Evolutionary conservation across 2,797 vertebrate species (phyloP), one percentile per base, ranked within the genome.

Genomic region (Acrocephalus scirpaceus): DNA sequence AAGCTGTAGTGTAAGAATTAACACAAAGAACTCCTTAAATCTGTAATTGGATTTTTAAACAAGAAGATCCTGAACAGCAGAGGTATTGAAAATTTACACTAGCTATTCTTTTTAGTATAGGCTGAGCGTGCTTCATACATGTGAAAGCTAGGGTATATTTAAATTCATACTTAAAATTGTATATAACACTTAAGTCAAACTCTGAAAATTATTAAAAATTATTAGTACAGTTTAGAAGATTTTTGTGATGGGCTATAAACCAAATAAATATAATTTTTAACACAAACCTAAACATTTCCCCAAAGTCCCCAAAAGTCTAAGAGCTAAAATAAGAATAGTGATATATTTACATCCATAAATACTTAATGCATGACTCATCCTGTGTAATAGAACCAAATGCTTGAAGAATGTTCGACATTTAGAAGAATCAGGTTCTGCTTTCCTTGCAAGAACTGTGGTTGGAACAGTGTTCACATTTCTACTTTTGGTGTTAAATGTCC

Each of bases 291-390:
- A 91, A 64, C 9, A 34, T 66, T 88, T 81, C 57, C 58, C 34
- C 21, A 21, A 38, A 79, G 22, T 42, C 23, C 40, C 16, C 15
- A 81, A 73, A 93, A 91, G 66, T 86, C 3, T 42, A 36, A 91
- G 47, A 73, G 56, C 83, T 87, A 76, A 70, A 94, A 90, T 92
- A 95, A 90, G 77, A 75, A 70, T 25, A 69, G 60, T 47, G 78
- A 71, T 83, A 60, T 95, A 95, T 95, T 97, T 95, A 83, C 70
- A 85, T 15, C 66, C 47, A 87, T 93, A 94, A 95, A 95, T 95
- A 85, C 74, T 96, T 96, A 91, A 96, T 92, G 77, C 56, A 71
- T 91, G 85, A 95, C 65, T 96, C 88, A 96, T 79, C 29, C 58
- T 78, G 47, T 93, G 67, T 80, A 95, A 86, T 16, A 73, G 86